These are phyloP conservation scores for Cylindroiulus punctatus DNA, from an alignment of 2,888 invertebrate genomes.

Conservation along the genomic window DNA sequence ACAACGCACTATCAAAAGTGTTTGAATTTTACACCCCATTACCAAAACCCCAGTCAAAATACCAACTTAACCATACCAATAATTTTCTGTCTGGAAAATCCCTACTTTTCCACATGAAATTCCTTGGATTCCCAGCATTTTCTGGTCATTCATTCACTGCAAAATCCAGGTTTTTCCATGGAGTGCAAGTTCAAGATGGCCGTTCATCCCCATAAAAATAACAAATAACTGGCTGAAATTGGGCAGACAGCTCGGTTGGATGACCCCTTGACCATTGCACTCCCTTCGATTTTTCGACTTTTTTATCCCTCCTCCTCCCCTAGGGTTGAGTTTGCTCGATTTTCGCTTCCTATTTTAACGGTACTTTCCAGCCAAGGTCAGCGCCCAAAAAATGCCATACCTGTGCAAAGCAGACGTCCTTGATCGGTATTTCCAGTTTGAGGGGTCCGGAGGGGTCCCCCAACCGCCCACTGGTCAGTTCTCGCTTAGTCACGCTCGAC, in stretches of 20 bases:
- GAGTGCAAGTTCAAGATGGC: too few relatives aligned
- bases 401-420: neutral
- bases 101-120: neutral
- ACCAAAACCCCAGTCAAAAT: too few relatives aligned
- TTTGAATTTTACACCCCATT: too few relatives aligned
- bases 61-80: too few relatives aligned
- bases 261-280: neutral
- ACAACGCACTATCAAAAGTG: too few relatives aligned
- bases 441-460: neutral
- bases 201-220: neutral
- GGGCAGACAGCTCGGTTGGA: neutral
- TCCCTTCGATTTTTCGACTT: neutral
- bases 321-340: neutral
- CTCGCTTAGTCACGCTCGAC: neutral
- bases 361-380: neutral
- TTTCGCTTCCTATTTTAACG: conserved; percentile 25
- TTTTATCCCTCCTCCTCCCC: neutral
- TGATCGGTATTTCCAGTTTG: conserved; percentile 27
- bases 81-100: neutral
- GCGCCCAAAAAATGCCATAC: neutral
- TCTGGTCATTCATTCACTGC: neutral
- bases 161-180: neutral
- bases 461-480: neutral
- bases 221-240: too few relatives aligned
- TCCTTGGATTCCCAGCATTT: neutral